phyloP scores from a whole-genome alignment of 2,113 vertebrate species.

The Propithecus coquereli region DNA sequence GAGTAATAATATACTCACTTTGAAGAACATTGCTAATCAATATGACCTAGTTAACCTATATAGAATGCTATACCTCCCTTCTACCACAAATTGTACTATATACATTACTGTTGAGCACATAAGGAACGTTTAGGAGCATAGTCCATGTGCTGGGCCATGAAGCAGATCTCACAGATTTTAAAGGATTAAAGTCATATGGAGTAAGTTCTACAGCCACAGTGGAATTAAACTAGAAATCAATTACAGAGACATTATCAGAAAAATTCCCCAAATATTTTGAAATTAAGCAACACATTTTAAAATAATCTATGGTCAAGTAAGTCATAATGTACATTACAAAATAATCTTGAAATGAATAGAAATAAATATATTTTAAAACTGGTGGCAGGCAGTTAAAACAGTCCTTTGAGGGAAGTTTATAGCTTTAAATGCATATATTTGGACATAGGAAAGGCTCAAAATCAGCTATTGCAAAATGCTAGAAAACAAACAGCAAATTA shows the following conservation, averaged over 20 bases:
- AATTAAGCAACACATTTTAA: neutral
- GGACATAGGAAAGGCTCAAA: neutral
- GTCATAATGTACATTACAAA: neutral
- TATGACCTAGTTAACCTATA: neutral
- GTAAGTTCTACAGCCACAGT: neutral
- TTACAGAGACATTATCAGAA: neutral
- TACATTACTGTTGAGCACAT: neutral
- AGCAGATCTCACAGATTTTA: neutral
- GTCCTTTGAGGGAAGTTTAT: neutral
- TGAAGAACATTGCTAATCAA: neutral
- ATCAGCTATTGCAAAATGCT: neutral
- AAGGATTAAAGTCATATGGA: neutral
- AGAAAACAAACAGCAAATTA: neutral
- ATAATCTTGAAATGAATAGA: neutral
- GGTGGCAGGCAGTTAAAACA: neutral
- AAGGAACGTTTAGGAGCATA: neutral
- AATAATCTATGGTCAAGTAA: neutral
- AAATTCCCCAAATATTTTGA: neutral
- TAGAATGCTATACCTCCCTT: neutral
- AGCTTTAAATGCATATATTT: neutral
- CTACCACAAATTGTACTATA: neutral
- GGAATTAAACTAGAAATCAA: neutral
- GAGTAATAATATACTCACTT: neutral
- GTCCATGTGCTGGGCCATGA: neutral
- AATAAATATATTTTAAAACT: neutral